phyloP scores from a whole-genome alignment of 2,113 vertebrate genomes.

The Odontesthes bonariensis region DNA sequence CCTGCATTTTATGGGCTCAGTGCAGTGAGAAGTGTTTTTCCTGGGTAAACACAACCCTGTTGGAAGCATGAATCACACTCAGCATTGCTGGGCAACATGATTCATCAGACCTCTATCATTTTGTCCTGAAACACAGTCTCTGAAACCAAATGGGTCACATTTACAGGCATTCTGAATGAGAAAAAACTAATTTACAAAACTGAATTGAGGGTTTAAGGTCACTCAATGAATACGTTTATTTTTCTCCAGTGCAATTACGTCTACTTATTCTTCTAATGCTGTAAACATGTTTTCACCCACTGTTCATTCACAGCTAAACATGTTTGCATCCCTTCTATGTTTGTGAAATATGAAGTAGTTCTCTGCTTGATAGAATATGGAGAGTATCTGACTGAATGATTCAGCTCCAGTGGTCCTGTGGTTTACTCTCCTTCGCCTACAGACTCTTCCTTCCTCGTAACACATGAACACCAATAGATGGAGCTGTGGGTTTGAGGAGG shows the following conservation, averaged over 20 bases:
- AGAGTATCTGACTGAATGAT: conserved; percentile 13
- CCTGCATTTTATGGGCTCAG: conserved; percentile 10
- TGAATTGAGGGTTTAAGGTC: conserved; percentile 56
- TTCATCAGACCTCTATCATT: conserved; percentile 70
- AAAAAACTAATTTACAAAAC: conserved; percentile 10
- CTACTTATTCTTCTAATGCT: neutral
- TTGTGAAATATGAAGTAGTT: conserved; percentile 30
- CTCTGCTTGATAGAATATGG: conserved; percentile 10
- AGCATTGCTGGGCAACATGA: conserved; percentile 62
- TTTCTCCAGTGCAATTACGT: conserved; percentile 5
- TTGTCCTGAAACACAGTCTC: conserved; percentile 45
- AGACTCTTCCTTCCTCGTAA: conserved; percentile 1
- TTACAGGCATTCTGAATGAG: conserved; percentile 32
- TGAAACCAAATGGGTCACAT: conserved; percentile 44
- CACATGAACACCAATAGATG: conserved; percentile 71
- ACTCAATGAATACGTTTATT: neutral
- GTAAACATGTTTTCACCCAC: conserved; percentile 34
- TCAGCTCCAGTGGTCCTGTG: conserved; percentile 16
- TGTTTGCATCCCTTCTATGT: conserved; percentile 32
- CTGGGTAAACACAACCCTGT: conserved; percentile 42
- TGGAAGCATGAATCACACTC: conserved; percentile 65
- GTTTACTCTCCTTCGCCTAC: conserved; percentile 26
- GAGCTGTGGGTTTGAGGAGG: conserved; percentile 78
- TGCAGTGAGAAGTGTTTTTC: conserved; percentile 14
- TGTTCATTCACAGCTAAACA: conserved; percentile 23